Percentiles rank a stretch among this genome's conserved stretches.
Conservation (phyloP, 2,797 vertebrate species). For the Lacerta agilis region DNA sequence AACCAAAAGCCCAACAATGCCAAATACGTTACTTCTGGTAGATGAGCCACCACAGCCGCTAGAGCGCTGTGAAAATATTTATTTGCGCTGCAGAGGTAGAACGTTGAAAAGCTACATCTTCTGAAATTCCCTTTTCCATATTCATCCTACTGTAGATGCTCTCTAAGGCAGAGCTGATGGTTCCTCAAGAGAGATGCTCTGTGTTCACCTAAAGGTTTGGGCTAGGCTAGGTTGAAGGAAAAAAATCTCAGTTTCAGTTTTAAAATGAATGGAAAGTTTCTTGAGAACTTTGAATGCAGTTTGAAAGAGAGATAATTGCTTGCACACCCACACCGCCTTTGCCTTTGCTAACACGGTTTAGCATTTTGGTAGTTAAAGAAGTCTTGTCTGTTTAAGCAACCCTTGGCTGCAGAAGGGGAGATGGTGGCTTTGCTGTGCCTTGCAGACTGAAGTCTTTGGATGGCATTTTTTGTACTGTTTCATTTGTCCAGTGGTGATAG, state of each 20-base stretch:
- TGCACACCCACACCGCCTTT: neutral
- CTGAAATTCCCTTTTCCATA: neutral
- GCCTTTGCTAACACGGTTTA: neutral
- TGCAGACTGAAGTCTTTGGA: too few species aligned
- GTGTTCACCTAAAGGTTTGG: neutral
- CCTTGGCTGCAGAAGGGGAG: too few species aligned
- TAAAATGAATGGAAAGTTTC: neutral
- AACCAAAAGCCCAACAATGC: too few species aligned
- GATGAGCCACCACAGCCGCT: too few species aligned
- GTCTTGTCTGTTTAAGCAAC: too few species aligned
- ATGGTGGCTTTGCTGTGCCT: too few species aligned
- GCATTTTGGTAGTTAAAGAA: neutral
- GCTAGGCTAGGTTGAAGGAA: neutral
- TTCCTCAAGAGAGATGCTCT: neutral
- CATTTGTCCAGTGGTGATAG: neutral
- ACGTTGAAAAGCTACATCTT: neutral
- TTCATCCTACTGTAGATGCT: neutral
- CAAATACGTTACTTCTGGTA: too few species aligned
- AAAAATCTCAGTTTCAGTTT: neutral
- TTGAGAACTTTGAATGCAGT: neutral
- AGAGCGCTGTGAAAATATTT: neutral
- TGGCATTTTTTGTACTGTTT: neutral
- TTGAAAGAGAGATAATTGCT: neutral
- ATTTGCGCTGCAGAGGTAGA: neutral
- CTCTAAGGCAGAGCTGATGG: neutral